Conservation (phyloP, 2,888 invertebrate species). For the Mermis nigrescens region DNA sequence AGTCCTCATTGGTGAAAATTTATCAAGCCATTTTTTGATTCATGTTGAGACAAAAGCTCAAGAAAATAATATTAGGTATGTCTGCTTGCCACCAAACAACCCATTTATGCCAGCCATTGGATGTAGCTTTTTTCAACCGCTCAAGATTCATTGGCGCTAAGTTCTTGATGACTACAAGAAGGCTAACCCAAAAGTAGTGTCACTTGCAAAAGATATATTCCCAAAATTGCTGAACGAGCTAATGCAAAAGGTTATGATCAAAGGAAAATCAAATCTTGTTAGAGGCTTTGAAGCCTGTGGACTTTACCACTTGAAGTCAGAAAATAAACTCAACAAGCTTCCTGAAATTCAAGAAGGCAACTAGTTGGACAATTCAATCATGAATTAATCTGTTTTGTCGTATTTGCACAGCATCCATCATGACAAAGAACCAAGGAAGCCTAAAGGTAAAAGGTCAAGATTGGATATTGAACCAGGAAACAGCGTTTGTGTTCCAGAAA, state of each 20-base stretch:
- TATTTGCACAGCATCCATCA: background rate
- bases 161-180: background rate
- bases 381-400: no score
- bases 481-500: background rate
- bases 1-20: background rate
- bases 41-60: background rate
- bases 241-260: background rate
- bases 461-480: background rate
- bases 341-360: background rate
- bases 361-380: no score
- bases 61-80: background rate
- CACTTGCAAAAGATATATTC: background rate
- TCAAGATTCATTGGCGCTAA: background rate
- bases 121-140: background rate
- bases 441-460: background rate
- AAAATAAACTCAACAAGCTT: background rate
- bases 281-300: background rate
- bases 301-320: background rate
- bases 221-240: background rate
- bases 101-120: background rate
- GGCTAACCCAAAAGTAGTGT: background rate
- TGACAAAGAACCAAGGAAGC: background rate
- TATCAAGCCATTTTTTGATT: background rate
- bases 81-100: background rate
- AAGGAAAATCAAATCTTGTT: background rate